Evolutionary conservation across 2,113 vertebrate species (phyloP), one percentile per base, ranked within the genome.

Genomic region (Rhinichthys klamathensis): DNA sequence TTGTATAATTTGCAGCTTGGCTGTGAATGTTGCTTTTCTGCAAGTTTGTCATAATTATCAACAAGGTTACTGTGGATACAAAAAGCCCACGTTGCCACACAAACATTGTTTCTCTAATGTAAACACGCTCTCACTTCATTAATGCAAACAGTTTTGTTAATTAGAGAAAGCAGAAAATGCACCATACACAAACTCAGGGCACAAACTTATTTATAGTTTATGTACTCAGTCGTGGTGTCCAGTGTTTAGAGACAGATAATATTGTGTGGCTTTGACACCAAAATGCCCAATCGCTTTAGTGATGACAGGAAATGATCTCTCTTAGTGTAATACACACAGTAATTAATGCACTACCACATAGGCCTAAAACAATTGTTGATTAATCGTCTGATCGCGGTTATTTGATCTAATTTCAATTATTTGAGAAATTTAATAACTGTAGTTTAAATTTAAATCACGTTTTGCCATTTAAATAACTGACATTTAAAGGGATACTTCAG

Each of bases 31-130:
- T 84, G 44, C 44, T 44, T 46, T 70, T 65, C 27, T 65, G 72
- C 58, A 65, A 74, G 46, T 84, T 63, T 65, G 46, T 67, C 44
- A 77, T 84, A 84, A 84, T 84, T 77, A 77, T 77, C 21, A 25
- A 65, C 58, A 84, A 77, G 73, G 83, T 84, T 84, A 84, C 82
- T 6, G 18, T 41, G 41, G 41, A 35, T 76, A 49, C 41, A 65
- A 21, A 65, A 76, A 65, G 56, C 67, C 69, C 32, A 60, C 69
- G 2, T 60, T 76, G 32, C 54, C 25, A 4, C 35, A 73, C 44
- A 83, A 83, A 51, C 72, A 63, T n/a, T 49, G 25, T 61, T 15
- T 61, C 32, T 61, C n/a, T 69, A 27, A 3, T 84, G 82, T 76
- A 84, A 84, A 67, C 58, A 84, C 6, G 3, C 25, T 35, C 46